Base-by-base conservation (phyloP, 1,140 invertebrate species). In the Protaetia brevitarsis region DNA sequence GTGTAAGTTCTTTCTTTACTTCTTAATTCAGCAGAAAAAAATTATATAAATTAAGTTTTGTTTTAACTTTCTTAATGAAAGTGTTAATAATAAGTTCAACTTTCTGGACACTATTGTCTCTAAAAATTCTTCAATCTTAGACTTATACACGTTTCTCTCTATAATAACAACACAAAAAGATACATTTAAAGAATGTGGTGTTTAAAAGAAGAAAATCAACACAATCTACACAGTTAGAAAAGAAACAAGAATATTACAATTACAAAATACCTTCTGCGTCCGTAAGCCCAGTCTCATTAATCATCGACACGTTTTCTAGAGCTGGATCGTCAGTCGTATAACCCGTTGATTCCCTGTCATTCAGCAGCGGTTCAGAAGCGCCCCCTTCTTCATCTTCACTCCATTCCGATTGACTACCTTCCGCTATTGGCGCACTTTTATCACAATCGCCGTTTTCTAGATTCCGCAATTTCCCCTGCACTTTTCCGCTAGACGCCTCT, bases 281-380 rank as follows among this genome's bases (percentile, higher is more conserved):
- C 5, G 90, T 93, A 19, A 93, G 83, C n/a, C 90, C 91, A 34
- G 89, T 88, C 78, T 93, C 91, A 79, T 93, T 92, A 11, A 92
- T 78, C 82, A 93, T 86, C 23, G 90, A 92, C 6, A 91, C 85
- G 79, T 93, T 92, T 77, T 93, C 91, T 6, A 92, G 78, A 11
- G 89, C 89, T 1, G 90, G 89, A 78, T 93, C 91, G 78, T 93
- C 90, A 0, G 89, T 92, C 10, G 88, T 90, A 77, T 92, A 93
- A 1, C 89, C 90, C 2, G 89, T 90, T 36, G 87, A 89, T 77
- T 91, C 88, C 21, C 82, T 74, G 67, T 84, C 83, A 60, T 79
- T 81, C 3, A 83, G 72, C 7, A 83, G 70, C 21, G 82, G 83
- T 65, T 83, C 82, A 0, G 79, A 80, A 4, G 87, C 87, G 56